phyloP scores from a whole-genome alignment of 2,113 vertebrate species.

The Cichladusa arquata region DNA sequence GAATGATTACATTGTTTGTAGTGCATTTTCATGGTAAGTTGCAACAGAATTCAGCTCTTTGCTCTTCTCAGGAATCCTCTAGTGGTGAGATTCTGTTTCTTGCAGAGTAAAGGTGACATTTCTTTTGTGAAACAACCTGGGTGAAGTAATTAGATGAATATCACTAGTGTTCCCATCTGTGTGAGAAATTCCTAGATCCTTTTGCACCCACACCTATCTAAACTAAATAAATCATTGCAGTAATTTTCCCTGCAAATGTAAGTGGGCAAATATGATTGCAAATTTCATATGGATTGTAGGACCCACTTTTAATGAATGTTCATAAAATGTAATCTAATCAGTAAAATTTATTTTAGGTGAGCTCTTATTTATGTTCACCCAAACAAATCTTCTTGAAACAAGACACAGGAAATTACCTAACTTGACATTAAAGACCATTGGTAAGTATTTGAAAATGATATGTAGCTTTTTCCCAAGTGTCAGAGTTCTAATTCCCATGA shows the following conservation, averaged over 20 bases:
- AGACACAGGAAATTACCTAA: not conserved
- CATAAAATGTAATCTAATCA: not conserved
- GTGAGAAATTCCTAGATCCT: not conserved
- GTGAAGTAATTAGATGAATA: not conserved
- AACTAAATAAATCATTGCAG: not conserved
- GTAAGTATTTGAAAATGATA: not conserved
- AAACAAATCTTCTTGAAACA: not conserved
- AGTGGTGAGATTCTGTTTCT: conserved; percentile 3
- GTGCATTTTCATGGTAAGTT: not conserved
- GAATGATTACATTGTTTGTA: not conserved
- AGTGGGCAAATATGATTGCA: not conserved
- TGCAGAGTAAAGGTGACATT: not conserved
- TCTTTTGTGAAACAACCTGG: not conserved
- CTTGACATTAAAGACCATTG: not conserved
- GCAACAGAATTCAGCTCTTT: not conserved
- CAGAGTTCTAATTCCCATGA: not conserved
- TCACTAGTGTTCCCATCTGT: not conserved
- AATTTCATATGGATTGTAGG: not conserved
- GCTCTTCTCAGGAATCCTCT: not conserved
- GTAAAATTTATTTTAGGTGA: not conserved
- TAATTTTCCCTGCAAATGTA: not conserved
- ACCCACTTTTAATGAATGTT: not conserved
- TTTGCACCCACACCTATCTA: not conserved
- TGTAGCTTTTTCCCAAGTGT: not conserved
- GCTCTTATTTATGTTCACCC: not conserved